Evolutionary conservation across 2,888 invertebrate species (phyloP).

Genomic region (Halocaridina rubra): DNA sequence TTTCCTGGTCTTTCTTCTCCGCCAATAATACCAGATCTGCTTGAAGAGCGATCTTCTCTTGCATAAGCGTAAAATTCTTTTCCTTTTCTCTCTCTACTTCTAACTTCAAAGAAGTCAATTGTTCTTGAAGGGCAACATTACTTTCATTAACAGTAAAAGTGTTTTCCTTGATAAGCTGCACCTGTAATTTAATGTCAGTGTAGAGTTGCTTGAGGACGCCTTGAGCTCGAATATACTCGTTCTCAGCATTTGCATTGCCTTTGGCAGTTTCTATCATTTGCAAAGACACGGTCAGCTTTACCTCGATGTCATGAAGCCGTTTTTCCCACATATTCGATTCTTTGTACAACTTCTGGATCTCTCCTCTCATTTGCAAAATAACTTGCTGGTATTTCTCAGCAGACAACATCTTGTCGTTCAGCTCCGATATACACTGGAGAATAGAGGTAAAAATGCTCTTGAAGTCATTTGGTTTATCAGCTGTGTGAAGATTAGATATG

Average conservation of each 20-base stretch:
- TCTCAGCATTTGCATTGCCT: neutral
- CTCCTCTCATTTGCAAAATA: slow-evolving; percentile 16
- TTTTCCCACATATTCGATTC: slow-evolving; percentile 26
- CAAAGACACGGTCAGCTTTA: slow-evolving; percentile 20
- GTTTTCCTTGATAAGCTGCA: slow-evolving; percentile 11
- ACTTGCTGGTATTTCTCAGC: slow-evolving; percentile 1
- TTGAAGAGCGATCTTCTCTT: slow-evolving; percentile 7
- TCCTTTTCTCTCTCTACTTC: slow-evolving; percentile 23
- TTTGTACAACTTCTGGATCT: slow-evolving; percentile 23
- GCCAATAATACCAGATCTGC: neutral
- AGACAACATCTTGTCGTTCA: neutral
- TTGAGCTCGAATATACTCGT: slow-evolving; percentile 3
- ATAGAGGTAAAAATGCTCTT: no score
- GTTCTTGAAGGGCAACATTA: slow-evolving; percentile 7
- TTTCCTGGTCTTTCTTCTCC: slow-evolving; percentile 27
- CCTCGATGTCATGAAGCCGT: slow-evolving; percentile 5
- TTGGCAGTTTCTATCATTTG: slow-evolving; percentile 20
- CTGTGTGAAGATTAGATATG: no score
- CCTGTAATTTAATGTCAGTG: slow-evolving; percentile 13
- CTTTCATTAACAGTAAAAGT: neutral
- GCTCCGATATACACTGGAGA: neutral
- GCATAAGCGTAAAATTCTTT: neutral
- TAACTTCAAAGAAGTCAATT: slow-evolving; percentile 12
- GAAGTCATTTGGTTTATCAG: neutral
- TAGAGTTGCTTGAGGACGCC: slow-evolving; percentile 12